Evolutionary conservation across 92 coral and sea anemone species (phyloP).

Genomic region (Siderastrea siderea): DNA sequence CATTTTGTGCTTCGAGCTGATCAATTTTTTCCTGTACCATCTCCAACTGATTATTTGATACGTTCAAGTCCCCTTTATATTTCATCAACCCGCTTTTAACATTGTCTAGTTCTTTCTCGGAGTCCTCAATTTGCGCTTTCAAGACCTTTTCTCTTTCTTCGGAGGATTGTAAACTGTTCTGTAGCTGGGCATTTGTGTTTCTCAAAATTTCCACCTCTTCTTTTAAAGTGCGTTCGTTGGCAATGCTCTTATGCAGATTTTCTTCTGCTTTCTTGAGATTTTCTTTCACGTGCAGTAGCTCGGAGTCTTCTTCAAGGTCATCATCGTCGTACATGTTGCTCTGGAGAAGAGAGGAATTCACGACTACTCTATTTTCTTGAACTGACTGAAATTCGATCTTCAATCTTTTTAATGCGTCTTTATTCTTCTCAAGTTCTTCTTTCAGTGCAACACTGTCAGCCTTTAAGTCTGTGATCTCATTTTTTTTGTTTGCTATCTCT

Average conservation of each 20-base stretch:
- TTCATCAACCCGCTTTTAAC: not conserved
- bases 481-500: not conserved
- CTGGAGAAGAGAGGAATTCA: conserved; percentile 10
- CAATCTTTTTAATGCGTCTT: conserved; percentile 22
- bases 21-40: not conserved
- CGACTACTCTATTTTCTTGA: conserved; percentile 22
- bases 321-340: conserved; percentile 10
- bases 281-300: conserved; percentile 16
- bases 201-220: conserved; percentile 7
- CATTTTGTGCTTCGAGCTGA: conserved; percentile 29
- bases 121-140: conserved; percentile 1
- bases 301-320: conserved; percentile 3
- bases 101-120: not conserved
- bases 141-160: conserved; percentile 1
- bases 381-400: conserved; percentile 29
- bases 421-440: conserved; percentile 21
- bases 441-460: conserved; percentile 3
- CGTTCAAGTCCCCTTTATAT: not conserved
- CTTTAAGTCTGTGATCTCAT: conserved; percentile 3
- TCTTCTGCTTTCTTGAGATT: conserved; percentile 67
- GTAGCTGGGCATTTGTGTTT: not conserved
- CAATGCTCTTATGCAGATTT: conserved; percentile 38
- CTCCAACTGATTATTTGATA: not conserved
- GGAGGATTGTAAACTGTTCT: not conserved
- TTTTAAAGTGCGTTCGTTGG: conserved; percentile 8